Percentiles rank a stretch among this genome's conserved stretches.
Evolutionary conservation across 2,113 vertebrate species (phyloP).

Genomic region (Tonatia bakeri): DNA sequence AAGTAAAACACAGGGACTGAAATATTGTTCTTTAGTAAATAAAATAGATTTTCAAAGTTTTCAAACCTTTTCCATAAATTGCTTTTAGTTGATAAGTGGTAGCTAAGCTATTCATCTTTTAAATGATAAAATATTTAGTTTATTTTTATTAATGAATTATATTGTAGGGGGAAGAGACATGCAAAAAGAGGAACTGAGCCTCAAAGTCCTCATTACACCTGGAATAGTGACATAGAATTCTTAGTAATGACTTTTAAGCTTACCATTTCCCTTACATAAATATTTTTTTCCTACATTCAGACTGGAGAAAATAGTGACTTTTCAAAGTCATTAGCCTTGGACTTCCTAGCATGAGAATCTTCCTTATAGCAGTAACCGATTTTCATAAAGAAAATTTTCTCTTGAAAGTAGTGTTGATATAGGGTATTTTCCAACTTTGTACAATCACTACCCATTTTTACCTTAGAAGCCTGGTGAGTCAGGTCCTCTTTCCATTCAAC

Average conservation of each 20-base stretch:
- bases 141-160: constrained; percentile 41
- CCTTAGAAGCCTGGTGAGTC: neutral
- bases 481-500: neutral
- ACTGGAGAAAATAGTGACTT: neutral
- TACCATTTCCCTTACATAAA: neutral
- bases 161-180: neutral
- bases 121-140: constrained; percentile 23
- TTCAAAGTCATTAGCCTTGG: neutral
- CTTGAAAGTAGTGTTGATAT: neutral
- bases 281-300: neutral
- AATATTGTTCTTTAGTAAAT: neutral
- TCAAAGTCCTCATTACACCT: neutral
- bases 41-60: constrained; percentile 32
- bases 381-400: neutral
- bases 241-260: constrained; percentile 9
- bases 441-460: neutral
- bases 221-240: neutral
- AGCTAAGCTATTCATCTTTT: constrained; percentile 27
- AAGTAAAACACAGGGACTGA: neutral
- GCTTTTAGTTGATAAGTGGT: constrained; percentile 19
- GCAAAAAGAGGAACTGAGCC: neutral
- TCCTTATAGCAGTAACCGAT: neutral
- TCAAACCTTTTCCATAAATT: neutral
- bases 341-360: neutral
- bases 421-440: neutral